Conservation (phyloP, 2,888 invertebrate genomes). For the Tetrapedia diversipes region DNA sequence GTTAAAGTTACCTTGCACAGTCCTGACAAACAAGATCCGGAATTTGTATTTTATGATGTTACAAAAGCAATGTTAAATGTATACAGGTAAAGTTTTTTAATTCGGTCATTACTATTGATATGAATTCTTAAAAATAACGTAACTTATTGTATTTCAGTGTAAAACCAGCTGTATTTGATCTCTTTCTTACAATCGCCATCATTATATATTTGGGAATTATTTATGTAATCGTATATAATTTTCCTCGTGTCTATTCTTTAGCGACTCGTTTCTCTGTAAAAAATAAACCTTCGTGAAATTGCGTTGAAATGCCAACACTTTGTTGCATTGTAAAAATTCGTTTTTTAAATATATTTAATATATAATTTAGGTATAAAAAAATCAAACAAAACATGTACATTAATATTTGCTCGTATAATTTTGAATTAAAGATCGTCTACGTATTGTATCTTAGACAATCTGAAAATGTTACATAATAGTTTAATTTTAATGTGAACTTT, state of each 20-base stretch:
- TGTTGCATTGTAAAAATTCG: slow-evolving; percentile 35
- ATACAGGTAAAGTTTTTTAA: slow-evolving; percentile 87
- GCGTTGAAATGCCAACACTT: neutral
- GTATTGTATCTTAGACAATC: slow-evolving; percentile 22
- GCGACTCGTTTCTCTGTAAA: slow-evolving; percentile 81
- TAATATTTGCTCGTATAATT: slow-evolving; percentile 26
- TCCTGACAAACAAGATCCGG: slow-evolving; percentile 95
- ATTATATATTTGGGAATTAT: slow-evolving; percentile 92
- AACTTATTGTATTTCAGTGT: slow-evolving; percentile 87
- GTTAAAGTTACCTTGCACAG: slow-evolving; percentile 88
- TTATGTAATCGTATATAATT: slow-evolving; percentile 91
- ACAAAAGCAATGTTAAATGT: slow-evolving; percentile 91
- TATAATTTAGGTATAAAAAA: slow-evolving; percentile 32
- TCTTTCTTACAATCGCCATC: slow-evolving; percentile 94
- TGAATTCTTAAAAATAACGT: slow-evolving; percentile 10
- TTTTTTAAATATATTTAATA: slow-evolving; percentile 35
- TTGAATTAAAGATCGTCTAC: slow-evolving; percentile 33
- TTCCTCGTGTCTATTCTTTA: slow-evolving; percentile 87
- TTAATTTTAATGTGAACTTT: slow-evolving; percentile 36
- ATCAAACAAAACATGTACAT: slow-evolving; percentile 23
- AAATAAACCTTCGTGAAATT: slow-evolving; percentile 75
- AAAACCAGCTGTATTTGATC: slow-evolving; percentile 98
- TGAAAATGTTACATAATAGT: slow-evolving; percentile 22
- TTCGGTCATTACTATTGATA: neutral
- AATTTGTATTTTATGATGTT: slow-evolving; percentile 95